These are phyloP conservation scores for Eledone cirrhosa DNA, from an alignment of 2,888 invertebrate genomes.

Conservation along the genomic window DNA sequence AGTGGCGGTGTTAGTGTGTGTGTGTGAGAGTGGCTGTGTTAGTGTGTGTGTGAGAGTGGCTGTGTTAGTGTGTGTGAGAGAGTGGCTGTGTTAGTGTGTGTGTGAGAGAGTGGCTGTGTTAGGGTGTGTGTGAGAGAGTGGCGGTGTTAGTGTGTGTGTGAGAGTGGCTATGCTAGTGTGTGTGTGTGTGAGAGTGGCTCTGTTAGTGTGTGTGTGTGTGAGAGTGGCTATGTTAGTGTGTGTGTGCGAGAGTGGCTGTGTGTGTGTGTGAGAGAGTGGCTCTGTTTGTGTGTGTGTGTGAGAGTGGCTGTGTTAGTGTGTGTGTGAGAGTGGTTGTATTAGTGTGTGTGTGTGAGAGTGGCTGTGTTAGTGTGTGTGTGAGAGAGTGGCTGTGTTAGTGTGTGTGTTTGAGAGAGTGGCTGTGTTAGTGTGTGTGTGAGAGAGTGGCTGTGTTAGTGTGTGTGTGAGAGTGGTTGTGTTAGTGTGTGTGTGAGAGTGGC, in stretches of 20 bases:
- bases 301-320: background rate
- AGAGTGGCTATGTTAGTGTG: background rate
- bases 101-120: background rate
- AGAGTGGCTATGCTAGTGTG: too few relatives aligned
- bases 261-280: background rate
- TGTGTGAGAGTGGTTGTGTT: background rate
- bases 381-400: too few relatives aligned
- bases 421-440: background rate
- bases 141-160: too few relatives aligned
- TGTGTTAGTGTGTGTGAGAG: too few relatives aligned
- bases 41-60: background rate
- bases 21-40: too few relatives aligned
- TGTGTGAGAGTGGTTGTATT: background rate
- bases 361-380: background rate
- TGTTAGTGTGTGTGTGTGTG: background rate
- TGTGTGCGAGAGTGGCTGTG: background rate
- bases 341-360: background rate
- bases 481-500: background rate
- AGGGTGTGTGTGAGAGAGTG: background rate
- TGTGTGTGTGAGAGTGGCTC: background rate
- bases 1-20: too few relatives aligned
- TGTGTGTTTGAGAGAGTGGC: too few relatives aligned
- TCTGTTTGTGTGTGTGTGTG: background rate
- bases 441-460: too few relatives aligned
- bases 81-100: background rate